phyloP scores from a whole-genome alignment of 2,797 vertebrate species.

The Brachyrhaphis roseni region DNA sequence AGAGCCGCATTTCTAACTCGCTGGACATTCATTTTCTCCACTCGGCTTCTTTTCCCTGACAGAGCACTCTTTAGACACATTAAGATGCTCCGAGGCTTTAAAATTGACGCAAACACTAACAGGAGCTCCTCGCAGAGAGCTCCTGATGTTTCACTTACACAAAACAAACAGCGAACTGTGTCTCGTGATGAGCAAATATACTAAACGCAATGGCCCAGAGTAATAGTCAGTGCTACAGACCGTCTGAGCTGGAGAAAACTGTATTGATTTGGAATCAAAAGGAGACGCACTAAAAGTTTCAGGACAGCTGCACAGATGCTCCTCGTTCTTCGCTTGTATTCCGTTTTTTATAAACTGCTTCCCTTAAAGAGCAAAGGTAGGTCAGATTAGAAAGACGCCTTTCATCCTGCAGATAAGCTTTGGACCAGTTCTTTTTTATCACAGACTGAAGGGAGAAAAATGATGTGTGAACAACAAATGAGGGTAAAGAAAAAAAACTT shows the following conservation, averaged over 20 bases:
- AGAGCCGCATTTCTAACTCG: constrained; percentile 1
- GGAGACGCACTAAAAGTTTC: constrained; percentile 54
- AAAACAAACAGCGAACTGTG: constrained; percentile 19
- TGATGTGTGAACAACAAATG: neutral
- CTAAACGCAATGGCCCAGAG: constrained; percentile 33
- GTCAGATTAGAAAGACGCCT: constrained; percentile 4
- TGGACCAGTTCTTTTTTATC: neutral
- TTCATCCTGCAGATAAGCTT: neutral
- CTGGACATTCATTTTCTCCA: constrained; percentile 18
- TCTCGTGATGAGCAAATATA: constrained; percentile 24
- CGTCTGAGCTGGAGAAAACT: constrained; percentile 24
- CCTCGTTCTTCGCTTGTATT: constrained; percentile 29
- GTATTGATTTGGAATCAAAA: constrained; percentile 53
- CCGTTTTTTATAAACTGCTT: neutral
- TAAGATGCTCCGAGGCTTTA: constrained; percentile 32
- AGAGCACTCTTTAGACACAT: constrained; percentile 32
- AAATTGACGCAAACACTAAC: constrained; percentile 36
- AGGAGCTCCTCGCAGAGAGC: constrained; percentile 2
- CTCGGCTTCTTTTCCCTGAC: constrained; percentile 27
- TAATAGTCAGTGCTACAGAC: constrained; percentile 40
- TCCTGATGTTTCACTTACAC: constrained; percentile 4
- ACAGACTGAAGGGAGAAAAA: neutral
- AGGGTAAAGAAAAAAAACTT: neutral
- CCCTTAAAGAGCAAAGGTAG: constrained; percentile 1
- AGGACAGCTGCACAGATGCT: constrained; percentile 14